Percentiles rank a stretch among this genome's conserved stretches.
Evolutionary conservation across 2,113 vertebrate genomes (phyloP).

Genomic region (Collichthys lucidus): DNA sequence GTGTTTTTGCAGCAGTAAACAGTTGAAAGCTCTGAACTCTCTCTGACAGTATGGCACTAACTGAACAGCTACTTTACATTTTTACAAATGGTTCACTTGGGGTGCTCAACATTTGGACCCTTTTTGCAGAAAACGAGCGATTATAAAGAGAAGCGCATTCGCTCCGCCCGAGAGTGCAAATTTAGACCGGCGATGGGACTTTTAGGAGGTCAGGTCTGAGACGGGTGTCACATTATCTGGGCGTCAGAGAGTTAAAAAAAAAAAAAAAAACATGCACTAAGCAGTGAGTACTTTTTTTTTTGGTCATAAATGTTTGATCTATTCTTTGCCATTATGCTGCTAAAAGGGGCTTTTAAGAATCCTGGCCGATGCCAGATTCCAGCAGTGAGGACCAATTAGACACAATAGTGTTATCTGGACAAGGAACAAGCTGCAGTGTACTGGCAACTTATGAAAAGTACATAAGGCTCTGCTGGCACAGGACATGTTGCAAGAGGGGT

Average conservation of each 20-base stretch:
- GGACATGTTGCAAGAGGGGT: constrained; percentile 42
- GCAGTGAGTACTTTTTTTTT: constrained; percentile 44
- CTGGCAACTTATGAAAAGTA: constrained; percentile 73
- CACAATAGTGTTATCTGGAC: constrained; percentile 69
- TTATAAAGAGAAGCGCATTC: constrained; percentile 28
- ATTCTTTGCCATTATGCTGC: constrained; percentile 63
- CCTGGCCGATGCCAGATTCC: constrained; percentile 60
- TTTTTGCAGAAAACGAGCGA: constrained; percentile 4
- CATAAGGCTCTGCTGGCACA: constrained; percentile 53
- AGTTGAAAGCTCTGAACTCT: constrained; percentile 39
- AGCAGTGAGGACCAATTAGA: constrained; percentile 69
- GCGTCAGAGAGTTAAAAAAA: constrained; percentile 13
- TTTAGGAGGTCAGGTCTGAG: constrained; percentile 30
- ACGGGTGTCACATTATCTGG: constrained; percentile 53
- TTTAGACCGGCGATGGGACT: constrained; percentile 38
- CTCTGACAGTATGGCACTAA: constrained; percentile 3
- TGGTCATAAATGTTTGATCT: constrained; percentile 71
- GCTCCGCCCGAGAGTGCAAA: constrained; percentile 38
- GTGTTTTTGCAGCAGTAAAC: constrained; percentile 12
- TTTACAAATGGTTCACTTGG: constrained; percentile 39
- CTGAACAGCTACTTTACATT: constrained; percentile 40
- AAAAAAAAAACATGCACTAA: constrained; percentile 45
- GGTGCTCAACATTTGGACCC: constrained; percentile 42
- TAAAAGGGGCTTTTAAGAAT: constrained; percentile 67
- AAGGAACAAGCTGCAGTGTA: constrained; percentile 68